Conservation (phyloP, 1,140 invertebrate species). For the Coptotermes formosanus region DNA sequence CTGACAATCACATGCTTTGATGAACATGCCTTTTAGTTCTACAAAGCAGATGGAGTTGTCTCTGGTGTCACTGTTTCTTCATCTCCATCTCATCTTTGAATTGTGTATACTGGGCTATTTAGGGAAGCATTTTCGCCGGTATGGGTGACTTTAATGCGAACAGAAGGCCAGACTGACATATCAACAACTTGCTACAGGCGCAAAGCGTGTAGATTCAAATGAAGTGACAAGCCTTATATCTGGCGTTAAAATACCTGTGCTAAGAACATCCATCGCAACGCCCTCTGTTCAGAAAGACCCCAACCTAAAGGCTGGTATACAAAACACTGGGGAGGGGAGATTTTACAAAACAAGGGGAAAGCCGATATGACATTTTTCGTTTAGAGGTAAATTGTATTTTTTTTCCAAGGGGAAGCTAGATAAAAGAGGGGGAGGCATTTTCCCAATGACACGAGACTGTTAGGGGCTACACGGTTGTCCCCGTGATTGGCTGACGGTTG, state of each 20-base stretch:
- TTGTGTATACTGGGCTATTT: too few relatives aligned
- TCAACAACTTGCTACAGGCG: background rate
- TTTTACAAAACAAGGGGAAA: conserved; percentile 8
- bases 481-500: conserved; percentile 19
- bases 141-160: too few relatives aligned
- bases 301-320: background rate
- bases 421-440: conserved; percentile 21
- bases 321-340: background rate
- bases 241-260: conserved; percentile 1
- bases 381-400: conserved; percentile 24
- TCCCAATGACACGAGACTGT: conserved; percentile 4
- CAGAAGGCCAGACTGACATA: background rate
- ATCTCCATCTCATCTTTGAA: too few relatives aligned
- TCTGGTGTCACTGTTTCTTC: too few relatives aligned
- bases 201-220: background rate
- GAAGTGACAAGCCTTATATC: background rate
- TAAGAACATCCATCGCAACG: background rate
- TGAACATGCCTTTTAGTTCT: too few relatives aligned
- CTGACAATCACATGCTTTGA: too few relatives aligned
- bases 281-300: background rate
- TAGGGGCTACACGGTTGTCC: background rate
- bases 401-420: conserved; percentile 15
- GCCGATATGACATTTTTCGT: conserved; percentile 23
- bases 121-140: too few relatives aligned
- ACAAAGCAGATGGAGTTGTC: too few relatives aligned